Percentiles rank a stretch among this genome's conserved stretches.
Conservation (phyloP, 64 coral and sea anemone species). For the Montipora efflorescens region DNA sequence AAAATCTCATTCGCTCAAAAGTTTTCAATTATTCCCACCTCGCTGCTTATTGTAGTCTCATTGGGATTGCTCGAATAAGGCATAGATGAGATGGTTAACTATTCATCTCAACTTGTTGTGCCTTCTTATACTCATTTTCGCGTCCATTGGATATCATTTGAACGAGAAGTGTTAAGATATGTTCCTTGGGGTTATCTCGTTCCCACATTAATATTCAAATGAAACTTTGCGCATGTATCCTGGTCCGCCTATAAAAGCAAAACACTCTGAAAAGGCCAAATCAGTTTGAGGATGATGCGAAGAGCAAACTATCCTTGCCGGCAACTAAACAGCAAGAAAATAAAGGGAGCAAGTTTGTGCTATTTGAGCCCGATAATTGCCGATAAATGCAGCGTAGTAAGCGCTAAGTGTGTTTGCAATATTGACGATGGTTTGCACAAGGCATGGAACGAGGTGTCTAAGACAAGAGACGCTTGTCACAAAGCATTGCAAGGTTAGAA, state of each 20-base stretch:
- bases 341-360: conserved; percentile 12
- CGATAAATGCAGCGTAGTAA: conserved; percentile 40
- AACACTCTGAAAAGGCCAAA: not conserved
- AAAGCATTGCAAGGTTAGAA: conserved; percentile 49
- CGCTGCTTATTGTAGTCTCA: not conserved
- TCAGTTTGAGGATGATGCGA: not conserved
- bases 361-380: conserved; percentile 42
- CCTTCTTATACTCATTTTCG: not conserved
- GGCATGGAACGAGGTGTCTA: conserved; percentile 36
- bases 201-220: not conserved
- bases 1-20: too few species aligned
- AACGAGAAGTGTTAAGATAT: not conserved
- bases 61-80: not conserved
- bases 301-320: not conserved
- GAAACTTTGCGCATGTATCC: not conserved
- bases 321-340: conserved; percentile 28
- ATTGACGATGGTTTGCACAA: conserved; percentile 6
- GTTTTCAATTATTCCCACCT: too few species aligned
- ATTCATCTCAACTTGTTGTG: not conserved
- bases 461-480: conserved; percentile 23
- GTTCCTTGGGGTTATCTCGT: not conserved
- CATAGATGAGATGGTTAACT: not conserved
- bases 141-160: not conserved
- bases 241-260: not conserved
- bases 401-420: conserved; percentile 6